phyloP scores from a whole-genome alignment of 2,113 vertebrate species.

The Salvelinus fontinalis region DNA sequence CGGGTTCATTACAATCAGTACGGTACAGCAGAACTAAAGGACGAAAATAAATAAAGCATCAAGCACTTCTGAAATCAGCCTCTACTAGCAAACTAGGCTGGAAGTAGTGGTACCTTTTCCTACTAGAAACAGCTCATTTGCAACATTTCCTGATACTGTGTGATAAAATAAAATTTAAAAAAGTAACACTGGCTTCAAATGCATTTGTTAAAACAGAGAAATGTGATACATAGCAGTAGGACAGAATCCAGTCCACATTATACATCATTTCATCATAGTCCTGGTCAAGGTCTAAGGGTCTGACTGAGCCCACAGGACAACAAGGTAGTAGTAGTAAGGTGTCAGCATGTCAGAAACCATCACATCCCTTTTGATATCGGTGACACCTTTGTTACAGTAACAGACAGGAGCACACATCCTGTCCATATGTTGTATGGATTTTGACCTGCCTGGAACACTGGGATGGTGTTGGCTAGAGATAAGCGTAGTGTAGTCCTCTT shows the following conservation, averaged over 20 bases:
- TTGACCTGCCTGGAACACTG: not conserved
- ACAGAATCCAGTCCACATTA: constrained; percentile 11
- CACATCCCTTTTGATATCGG: not conserved
- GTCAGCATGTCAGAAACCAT: not conserved
- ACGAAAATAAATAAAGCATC: constrained; percentile 1
- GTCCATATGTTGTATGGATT: not conserved
- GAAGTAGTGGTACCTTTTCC: constrained; percentile 12
- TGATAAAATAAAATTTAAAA: not conserved
- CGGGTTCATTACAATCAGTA: constrained; percentile 12
- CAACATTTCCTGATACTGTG: constrained; percentile 47
- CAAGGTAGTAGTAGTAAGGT: not conserved
- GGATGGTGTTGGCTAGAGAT: not conserved
- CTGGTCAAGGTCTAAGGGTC: constrained; percentile 12
- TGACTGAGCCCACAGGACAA: not conserved
- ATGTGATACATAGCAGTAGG: constrained; percentile 11
- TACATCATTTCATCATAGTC: constrained; percentile 11
- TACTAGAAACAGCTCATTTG: constrained; percentile 33
- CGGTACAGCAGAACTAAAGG: not conserved
- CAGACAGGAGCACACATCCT: constrained; percentile 4
- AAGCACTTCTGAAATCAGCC: constrained; percentile 68
- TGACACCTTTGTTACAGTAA: not conserved
- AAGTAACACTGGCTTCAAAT: constrained; percentile 38
- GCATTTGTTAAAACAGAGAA: constrained; percentile 26
- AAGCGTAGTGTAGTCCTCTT: constrained; percentile 9
- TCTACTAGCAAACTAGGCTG: not conserved